Conservation (phyloP, 2,797 vertebrate species). For the Chloroceryle inda region DNA sequence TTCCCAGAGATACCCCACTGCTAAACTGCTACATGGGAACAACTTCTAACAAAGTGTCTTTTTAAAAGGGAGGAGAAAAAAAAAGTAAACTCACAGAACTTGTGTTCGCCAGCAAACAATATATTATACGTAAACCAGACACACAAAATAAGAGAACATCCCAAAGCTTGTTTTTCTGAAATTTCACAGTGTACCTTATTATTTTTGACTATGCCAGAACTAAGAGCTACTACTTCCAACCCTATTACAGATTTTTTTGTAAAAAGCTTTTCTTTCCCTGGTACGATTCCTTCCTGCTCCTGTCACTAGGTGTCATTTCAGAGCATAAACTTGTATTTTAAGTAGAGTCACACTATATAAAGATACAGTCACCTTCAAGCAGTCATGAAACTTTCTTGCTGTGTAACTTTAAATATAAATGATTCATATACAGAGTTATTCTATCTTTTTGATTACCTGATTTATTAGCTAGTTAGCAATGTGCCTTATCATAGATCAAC, state of each 20-base stretch:
- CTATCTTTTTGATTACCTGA: background rate
- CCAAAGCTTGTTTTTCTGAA: conserved; percentile 28
- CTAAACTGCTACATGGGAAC: conserved; percentile 78
- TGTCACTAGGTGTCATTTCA: background rate
- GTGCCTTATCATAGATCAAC: background rate
- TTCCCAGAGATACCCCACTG: conserved; percentile 85
- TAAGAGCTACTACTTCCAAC: conserved; percentile 7
- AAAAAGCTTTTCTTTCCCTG: background rate
- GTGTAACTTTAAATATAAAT: background rate
- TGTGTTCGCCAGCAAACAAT: conserved; percentile 75
- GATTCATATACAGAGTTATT: background rate
- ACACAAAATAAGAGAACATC: conserved; percentile 46
- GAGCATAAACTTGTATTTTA: background rate
- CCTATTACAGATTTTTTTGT: background rate
- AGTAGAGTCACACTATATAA: background rate
- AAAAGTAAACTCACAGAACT: conserved; percentile 9
- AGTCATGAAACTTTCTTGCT: background rate
- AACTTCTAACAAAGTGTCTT: conserved; percentile 84
- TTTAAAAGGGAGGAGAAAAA: background rate
- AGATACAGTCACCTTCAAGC: background rate
- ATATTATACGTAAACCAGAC: conserved; percentile 87
- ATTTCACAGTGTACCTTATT: background rate
- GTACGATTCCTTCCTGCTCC: background rate
- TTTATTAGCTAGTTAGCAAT: background rate
- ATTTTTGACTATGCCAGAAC: conserved; percentile 24